phyloP scores from a whole-genome alignment of 1,140 invertebrate species.

The Agrilus planipennis region DNA sequence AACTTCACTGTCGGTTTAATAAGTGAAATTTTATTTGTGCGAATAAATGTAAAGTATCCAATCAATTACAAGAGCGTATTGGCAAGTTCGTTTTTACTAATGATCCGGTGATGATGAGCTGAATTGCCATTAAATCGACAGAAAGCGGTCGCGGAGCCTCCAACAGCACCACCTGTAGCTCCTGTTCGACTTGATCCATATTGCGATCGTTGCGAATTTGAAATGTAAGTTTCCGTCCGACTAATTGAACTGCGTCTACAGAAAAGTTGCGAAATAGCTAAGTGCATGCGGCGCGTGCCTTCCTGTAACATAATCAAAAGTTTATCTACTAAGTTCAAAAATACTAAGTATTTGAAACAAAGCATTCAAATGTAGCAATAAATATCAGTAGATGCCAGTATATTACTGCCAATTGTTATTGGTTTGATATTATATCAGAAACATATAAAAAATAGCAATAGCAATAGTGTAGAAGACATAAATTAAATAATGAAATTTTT shows the following conservation, averaged over 20 bases:
- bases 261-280: conserved; percentile 5
- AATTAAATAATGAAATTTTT: too few relatives aligned
- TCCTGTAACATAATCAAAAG: conserved; percentile 12
- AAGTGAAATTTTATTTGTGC: neutral
- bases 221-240: conserved; percentile 8
- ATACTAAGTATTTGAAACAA: neutral
- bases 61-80: conserved; percentile 12
- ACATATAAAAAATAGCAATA: too few relatives aligned
- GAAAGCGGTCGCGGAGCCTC: conserved; percentile 7
- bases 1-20: too few relatives aligned
- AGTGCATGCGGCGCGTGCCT: conserved; percentile 12
- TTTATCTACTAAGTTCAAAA: neutral
- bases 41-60: neutral
- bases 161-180: conserved; percentile 10
- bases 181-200: too few relatives aligned
- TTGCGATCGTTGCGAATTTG: conserved; percentile 7
- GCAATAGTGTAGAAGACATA: too few relatives aligned
- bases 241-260: conserved; percentile 8
- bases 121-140: conserved; percentile 10
- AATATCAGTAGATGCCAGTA: neutral
- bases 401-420: neutral
- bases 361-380: neutral
- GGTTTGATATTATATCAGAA: too few relatives aligned
- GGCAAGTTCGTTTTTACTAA: conserved; percentile 8
- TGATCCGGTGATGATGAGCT: conserved; percentile 10